Percentiles rank a stretch among this genome's conserved stretches.
These are phyloP conservation scores for Nycticorax nycticorax DNA, from an alignment of 2,113 vertebrate genomes.

Conservation along the genomic window DNA sequence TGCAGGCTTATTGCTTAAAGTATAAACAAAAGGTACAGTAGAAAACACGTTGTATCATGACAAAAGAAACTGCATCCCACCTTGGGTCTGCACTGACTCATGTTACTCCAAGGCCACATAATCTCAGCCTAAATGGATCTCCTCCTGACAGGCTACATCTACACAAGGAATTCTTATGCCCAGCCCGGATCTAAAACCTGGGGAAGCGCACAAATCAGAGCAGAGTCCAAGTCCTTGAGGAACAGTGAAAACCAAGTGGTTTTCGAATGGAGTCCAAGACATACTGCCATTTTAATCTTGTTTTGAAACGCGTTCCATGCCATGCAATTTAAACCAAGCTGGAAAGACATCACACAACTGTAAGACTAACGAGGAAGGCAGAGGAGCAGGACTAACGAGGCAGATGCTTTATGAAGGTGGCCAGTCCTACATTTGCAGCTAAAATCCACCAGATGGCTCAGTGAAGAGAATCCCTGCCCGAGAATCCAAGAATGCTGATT, in stretches of 20 bases:
- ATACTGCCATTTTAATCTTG: not conserved
- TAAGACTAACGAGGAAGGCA: not conserved
- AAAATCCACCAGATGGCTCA: conserved; percentile 4
- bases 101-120: not conserved
- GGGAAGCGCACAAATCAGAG: not conserved
- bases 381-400: not conserved
- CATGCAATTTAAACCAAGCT: not conserved
- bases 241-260: not conserved
- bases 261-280: not conserved
- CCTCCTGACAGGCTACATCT: not conserved
- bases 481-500: not conserved
- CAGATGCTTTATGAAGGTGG: not conserved
- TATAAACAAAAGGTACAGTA: not conserved
- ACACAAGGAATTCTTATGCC: not conserved
- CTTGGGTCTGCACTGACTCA: not conserved
- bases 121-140: not conserved
- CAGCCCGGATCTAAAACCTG: not conserved
- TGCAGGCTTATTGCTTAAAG: not conserved
- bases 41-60: not conserved
- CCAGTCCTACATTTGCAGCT: not conserved
- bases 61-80: not conserved
- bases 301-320: not conserved
- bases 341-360: not conserved
- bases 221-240: not conserved
- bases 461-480: not conserved